Percentiles rank a stretch among this genome's conserved stretches.
phyloP scores from a whole-genome alignment of 2,797 vertebrate genomes.

The Centropyge bicolor region DNA sequence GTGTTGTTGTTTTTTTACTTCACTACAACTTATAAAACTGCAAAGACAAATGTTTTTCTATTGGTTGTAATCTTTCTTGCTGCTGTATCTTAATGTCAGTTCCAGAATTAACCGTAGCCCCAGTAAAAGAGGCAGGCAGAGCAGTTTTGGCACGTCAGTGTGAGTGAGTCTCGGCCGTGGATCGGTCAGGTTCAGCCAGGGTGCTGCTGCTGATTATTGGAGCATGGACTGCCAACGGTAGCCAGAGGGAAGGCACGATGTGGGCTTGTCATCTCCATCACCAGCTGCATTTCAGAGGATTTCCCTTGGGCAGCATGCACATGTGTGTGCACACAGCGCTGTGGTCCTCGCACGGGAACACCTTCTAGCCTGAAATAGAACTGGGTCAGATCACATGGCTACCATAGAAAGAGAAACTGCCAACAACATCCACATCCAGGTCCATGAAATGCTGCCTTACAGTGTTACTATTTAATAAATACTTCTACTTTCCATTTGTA shows the following conservation, averaged over 20 bases:
- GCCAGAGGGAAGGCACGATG: slow-evolving; percentile 37
- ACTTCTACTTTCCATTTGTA: background rate
- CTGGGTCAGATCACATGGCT: slow-evolving; percentile 43
- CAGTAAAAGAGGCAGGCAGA: background rate
- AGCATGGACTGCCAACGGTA: slow-evolving; percentile 35
- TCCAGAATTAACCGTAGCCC: background rate
- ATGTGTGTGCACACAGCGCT: background rate
- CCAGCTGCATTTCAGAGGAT: slow-evolving; percentile 48
- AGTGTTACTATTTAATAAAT: too few relatives aligned
- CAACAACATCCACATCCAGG: background rate
- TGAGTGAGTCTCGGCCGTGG: slow-evolving; percentile 7
- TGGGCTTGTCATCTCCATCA: slow-evolving; percentile 58
- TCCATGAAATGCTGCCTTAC: background rate
- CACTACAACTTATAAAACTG: background rate
- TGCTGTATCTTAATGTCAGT: background rate
- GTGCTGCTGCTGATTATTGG: slow-evolving; percentile 47
- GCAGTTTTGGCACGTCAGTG: background rate
- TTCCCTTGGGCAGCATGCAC: slow-evolving; percentile 37
- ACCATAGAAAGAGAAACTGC: background rate
- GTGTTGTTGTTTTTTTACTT: background rate
- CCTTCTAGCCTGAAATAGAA: slow-evolving; percentile 22
- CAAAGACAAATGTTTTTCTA: background rate
- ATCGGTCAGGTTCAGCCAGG: slow-evolving; percentile 11
- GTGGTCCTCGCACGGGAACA: slow-evolving; percentile 18
- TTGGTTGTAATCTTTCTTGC: background rate